Evolutionary conservation across 2,113 vertebrate genomes (phyloP), one percentile per base, ranked within the genome.

Genomic region (Peucedramus taeniatus): DNA sequence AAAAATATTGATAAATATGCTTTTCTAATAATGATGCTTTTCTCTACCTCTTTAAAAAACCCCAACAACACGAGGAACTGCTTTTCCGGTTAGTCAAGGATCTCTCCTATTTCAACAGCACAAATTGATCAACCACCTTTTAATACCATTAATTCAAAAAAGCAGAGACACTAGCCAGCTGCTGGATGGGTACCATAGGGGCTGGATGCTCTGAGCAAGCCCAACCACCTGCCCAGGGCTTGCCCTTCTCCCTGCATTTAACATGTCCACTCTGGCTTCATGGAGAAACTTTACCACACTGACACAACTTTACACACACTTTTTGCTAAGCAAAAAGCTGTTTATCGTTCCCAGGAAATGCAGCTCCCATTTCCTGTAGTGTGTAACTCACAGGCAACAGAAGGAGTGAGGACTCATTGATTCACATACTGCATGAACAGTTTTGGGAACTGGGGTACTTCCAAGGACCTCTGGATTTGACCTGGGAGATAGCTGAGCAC

Each of bases 371-470:
- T 71, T 72, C 27, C 63, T 23, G 21, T 7, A 33, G 19, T 1
- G 17, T 23, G 3, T 59, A 76, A 33, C 20, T 50, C 49, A 17
- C 18, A 22, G 65, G 37, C 30, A 78, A 57, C 15, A 81, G 45
- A 64, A 82, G 15, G 49, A 39, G 10, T 35, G 59, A 69, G 74
- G 37, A 74, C 40, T 69, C 59, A 3, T 20, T 44, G 10, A 40
- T 77, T 78, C 3, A 1, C 50, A 30, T 5, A 16, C 0, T 4
- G 49, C 7, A 2, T 50, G 50, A 50, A 40, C 20, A 49, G 15
- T 2, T 3, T 1, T 44, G 54, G 63, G 71, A 37, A 44, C 8
- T 28, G 31, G 12, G 22, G 2, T 31, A 37, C 22, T 82, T 47
- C 61, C 49, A 47, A 17, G 8, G 10, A 24, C 35, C 31, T 94